Conservation (phyloP, 2,888 invertebrate species). For the Adelphocoris suturalis region DNA sequence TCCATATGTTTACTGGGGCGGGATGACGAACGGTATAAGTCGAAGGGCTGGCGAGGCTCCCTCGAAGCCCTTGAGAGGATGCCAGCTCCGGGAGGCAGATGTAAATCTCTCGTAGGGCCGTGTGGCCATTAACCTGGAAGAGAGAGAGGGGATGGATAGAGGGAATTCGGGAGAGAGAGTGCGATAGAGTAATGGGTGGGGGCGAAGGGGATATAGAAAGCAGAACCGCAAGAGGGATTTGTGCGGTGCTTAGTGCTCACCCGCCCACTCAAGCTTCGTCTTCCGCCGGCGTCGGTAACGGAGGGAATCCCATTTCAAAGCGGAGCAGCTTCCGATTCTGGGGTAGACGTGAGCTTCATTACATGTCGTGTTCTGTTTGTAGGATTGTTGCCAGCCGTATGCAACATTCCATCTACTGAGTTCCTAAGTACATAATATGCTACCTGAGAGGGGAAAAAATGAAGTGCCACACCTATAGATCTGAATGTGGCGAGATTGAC, state of each 20-base stretch:
- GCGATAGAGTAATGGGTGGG: background rate
- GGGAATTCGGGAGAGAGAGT: background rate
- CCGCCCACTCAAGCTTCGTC: background rate
- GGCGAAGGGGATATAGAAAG: background rate
- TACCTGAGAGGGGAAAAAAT: too few species aligned
- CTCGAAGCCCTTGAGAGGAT: background rate
- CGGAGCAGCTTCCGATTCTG: too few species aligned
- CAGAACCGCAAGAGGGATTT: conserved; percentile 30
- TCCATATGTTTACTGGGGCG: background rate
- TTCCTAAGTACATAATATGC: too few species aligned
- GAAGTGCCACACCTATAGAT: too few species aligned
- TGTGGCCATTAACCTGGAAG: conserved; percentile 4
- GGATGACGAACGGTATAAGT: background rate
- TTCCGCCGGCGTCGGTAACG: background rate
- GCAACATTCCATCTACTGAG: too few species aligned
- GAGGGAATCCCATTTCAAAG: background rate
- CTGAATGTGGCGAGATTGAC: too few species aligned
- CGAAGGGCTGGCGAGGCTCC: background rate
- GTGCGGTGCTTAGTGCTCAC: conserved; percentile 7
- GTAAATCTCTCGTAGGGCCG: background rate
- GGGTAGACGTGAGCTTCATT: too few species aligned
- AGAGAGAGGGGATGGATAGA: background rate
- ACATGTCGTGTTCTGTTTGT: too few species aligned
- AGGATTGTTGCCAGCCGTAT: too few species aligned
- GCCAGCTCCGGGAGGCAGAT: background rate